phyloP scores from a whole-genome alignment of 2,888 invertebrate genomes.

The Ischnus inquisitorius region DNA sequence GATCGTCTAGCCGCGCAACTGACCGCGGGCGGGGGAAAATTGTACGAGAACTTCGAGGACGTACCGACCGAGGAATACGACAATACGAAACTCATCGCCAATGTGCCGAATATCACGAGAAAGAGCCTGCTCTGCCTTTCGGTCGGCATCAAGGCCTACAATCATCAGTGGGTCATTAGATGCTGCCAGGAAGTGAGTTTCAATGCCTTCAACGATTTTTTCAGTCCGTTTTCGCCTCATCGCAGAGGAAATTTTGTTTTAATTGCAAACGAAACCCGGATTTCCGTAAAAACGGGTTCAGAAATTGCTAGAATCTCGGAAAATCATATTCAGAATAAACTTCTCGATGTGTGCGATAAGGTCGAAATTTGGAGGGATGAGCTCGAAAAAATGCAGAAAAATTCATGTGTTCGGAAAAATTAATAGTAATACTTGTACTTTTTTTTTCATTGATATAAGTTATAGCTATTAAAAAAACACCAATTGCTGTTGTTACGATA shows the following conservation, averaged over 20 bases:
- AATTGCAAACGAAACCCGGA: no score
- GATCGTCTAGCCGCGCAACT: slow-evolving; percentile 88
- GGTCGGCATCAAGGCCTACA: slow-evolving; percentile 88
- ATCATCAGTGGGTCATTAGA: slow-evolving; percentile 91
- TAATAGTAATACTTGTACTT: no score
- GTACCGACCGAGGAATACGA: slow-evolving; percentile 87
- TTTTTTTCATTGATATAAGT: not conserved
- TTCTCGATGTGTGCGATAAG: no score
- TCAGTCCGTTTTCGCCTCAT: no score
- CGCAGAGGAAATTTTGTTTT: no score
- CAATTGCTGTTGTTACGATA: not conserved
- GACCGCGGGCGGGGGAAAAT: slow-evolving; percentile 88
- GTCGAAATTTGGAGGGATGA: no score
- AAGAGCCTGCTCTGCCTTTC: slow-evolving; percentile 92
- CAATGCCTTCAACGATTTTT: not conserved
- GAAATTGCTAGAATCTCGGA: no score
- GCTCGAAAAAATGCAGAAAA: no score
- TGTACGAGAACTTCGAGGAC: slow-evolving; percentile 87
- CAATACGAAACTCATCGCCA: slow-evolving; percentile 88
- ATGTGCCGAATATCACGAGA: slow-evolving; percentile 90
- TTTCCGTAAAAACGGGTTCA: no score
- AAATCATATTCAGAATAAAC: no score
- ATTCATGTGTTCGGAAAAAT: no score
- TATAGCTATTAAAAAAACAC: not conserved
- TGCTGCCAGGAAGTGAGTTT: slow-evolving; percentile 86